Evolutionary conservation across 2,113 vertebrate species (phyloP).

Genomic region (Suricata suricatta): DNA sequence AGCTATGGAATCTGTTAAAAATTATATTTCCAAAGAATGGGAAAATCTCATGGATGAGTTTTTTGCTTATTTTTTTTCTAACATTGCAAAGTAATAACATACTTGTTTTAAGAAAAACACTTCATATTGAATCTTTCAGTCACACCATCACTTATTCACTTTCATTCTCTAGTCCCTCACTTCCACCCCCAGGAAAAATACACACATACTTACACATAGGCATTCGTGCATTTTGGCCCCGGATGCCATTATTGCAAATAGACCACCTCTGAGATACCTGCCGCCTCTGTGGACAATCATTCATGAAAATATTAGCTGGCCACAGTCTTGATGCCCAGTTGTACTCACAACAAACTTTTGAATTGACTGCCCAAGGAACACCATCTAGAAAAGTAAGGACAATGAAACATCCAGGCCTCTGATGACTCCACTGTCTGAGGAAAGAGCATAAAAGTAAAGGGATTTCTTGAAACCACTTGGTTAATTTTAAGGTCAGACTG

Average conservation of each 20-base stretch:
- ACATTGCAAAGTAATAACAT: background rate
- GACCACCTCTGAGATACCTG: background rate
- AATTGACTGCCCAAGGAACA: background rate
- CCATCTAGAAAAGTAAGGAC: background rate
- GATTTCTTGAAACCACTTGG: background rate
- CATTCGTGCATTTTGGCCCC: accelerated
- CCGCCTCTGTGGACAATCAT: background rate
- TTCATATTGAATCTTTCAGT: background rate
- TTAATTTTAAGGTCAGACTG: background rate
- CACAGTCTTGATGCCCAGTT: background rate
- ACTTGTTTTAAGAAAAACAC: background rate
- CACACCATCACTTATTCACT: background rate
- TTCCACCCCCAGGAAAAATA: background rate
- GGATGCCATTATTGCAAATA: background rate
- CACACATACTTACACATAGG: background rate
- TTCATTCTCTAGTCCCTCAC: background rate
- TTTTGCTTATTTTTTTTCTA: background rate
- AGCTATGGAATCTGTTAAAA: background rate
- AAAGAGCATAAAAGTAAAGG: background rate
- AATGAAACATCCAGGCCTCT: background rate
- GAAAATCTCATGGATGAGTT: background rate
- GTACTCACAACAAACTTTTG: background rate
- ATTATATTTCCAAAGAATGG: background rate
- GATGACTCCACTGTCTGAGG: background rate
- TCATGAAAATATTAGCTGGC: background rate